Conservation (phyloP, 2,113 vertebrate genomes). For the Caracal caracal region DNA sequence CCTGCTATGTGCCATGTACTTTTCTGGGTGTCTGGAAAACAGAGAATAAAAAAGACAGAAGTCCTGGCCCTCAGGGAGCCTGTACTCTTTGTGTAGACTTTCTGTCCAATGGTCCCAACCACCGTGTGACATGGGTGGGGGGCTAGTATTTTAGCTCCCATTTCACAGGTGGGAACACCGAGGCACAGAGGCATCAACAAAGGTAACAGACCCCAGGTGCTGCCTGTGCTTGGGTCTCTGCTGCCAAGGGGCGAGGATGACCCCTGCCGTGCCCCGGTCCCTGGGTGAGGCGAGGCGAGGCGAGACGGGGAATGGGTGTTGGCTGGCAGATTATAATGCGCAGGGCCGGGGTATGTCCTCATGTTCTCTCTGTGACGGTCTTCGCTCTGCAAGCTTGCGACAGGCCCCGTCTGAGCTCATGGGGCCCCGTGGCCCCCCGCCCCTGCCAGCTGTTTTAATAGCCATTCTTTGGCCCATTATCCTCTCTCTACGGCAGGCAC, state of each 20-base stretch:
- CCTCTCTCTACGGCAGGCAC: conserved; percentile 83
- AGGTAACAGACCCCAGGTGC: not conserved
- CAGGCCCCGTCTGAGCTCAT: not conserved
- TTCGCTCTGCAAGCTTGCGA: not conserved
- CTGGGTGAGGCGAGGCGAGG: not conserved
- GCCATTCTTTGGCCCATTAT: not conserved
- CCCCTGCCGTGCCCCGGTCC: fast-evolving
- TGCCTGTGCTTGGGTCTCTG: not conserved
- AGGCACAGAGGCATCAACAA: not conserved
- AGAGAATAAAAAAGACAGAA: not conserved
- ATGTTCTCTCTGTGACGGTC: not conserved
- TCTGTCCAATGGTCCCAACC: not conserved
- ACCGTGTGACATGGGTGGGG: fast-evolving
- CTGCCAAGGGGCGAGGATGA: fast-evolving
- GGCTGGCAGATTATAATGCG: fast-evolving
- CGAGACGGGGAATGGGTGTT: too few species aligned
- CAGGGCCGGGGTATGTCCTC: not conserved
- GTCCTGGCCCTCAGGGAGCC: not conserved
- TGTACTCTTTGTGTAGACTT: fast-evolving
- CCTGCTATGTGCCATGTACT: too few species aligned
- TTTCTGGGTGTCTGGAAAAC: not conserved
- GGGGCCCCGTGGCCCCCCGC: not conserved
- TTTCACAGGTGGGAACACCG: not conserved
- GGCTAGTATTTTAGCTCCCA: not conserved
- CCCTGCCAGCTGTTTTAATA: not conserved